Conservation (phyloP, 2,888 invertebrate genomes). For the Drosophila ustulata region DNA sequence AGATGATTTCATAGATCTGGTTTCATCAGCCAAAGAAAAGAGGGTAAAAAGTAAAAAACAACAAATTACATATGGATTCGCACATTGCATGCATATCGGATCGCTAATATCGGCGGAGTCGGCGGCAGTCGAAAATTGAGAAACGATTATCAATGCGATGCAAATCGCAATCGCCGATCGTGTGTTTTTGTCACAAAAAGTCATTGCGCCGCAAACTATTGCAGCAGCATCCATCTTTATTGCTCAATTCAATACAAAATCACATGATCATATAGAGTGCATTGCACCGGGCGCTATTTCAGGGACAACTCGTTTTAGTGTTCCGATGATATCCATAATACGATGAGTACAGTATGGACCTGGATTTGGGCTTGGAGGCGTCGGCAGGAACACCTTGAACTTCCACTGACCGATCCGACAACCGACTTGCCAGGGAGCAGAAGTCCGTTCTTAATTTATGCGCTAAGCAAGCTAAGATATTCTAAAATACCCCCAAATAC, state of each 20-base stretch:
- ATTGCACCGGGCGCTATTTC: slow-evolving; percentile 51
- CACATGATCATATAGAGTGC: slow-evolving; percentile 34
- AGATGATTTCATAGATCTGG: slow-evolving; percentile 60
- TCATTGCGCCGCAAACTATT: slow-evolving; percentile 68
- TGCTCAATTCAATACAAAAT: neutral
- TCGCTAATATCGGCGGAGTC: slow-evolving; percentile 12
- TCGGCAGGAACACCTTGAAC: slow-evolving; percentile 48
- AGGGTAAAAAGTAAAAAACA: neutral
- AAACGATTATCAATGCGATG: slow-evolving; percentile 55
- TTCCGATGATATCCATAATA: neutral
- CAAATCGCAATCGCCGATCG: slow-evolving; percentile 20
- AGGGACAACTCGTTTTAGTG: slow-evolving; percentile 40
- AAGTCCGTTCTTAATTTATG: slow-evolving; percentile 40
- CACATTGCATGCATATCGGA: slow-evolving; percentile 57
- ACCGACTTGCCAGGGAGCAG: neutral
- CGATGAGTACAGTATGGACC: slow-evolving; percentile 32
- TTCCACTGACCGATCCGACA: slow-evolving; percentile 41
- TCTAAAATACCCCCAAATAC: slow-evolving; percentile 41
- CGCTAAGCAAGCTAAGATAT: slow-evolving; percentile 57
- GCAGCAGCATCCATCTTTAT: slow-evolving; percentile 41
- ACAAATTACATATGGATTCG: slow-evolving; percentile 50
- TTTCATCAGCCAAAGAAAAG: slow-evolving; percentile 57
- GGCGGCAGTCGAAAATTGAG: slow-evolving; percentile 62
- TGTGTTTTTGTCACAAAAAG: slow-evolving; percentile 41
- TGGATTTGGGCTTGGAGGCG: slow-evolving; percentile 3